These are phyloP conservation scores for Pterois miles DNA, from an alignment of 2,797 vertebrate species.

Conservation along the genomic window DNA sequence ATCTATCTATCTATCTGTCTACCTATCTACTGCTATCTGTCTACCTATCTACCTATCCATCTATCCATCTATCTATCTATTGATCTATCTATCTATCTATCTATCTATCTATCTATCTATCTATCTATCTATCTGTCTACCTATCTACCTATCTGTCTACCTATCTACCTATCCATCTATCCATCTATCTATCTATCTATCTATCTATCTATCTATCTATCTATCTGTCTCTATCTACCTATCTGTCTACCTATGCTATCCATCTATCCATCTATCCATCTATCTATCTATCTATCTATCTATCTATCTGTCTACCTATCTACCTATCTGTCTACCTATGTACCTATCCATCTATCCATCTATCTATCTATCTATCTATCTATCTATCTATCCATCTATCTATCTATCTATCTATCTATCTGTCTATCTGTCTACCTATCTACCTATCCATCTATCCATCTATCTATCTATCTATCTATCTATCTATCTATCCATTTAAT, in stretches of 20 bases:
- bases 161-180: neutral
- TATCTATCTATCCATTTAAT: neutral
- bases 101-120: slow-evolving; percentile 11
- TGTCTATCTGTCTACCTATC: neutral
- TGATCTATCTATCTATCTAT: neutral
- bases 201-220: neutral
- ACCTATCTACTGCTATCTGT: too few species aligned
- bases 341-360: neutral
- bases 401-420: neutral
- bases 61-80: neutral
- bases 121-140: neutral
- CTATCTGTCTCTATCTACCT: neutral
- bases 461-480: neutral
- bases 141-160: neutral
- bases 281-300: neutral
- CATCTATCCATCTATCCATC: neutral
- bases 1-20: neutral
- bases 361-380: neutral
- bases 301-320: slow-evolving; percentile 7
- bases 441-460: too few species aligned
- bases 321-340: slow-evolving; percentile 5
- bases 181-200: neutral
- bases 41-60: neutral
- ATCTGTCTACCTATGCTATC: neutral
- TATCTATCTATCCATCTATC: neutral